Base-by-base conservation (phyloP, 2,797 vertebrate species). In the Myotis daubentonii region DNA sequence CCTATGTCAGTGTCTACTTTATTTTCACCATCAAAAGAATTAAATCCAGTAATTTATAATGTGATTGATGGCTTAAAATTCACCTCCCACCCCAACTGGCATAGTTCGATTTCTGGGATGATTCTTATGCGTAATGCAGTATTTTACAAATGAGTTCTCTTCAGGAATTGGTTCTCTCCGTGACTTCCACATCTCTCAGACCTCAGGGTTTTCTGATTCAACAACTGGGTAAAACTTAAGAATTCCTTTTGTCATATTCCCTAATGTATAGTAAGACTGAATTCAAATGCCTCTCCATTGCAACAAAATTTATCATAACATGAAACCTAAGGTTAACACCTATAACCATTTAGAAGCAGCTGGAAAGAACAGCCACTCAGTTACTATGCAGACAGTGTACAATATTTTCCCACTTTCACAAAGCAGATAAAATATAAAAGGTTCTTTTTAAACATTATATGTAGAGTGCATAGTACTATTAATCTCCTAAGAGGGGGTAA, bases 1-100 rank as follows among this genome's bases (percentile, higher is more conserved):
- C 66, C 41, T 49, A n/a, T 71, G 2, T 41, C 85, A 87, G 23
- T 88, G 4, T 72, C 28, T 84, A 38, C 49, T 81, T 84, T 89
- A 79, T 87, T 90, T 75, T 12, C 9, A 94, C 47, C 71, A 86
- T 66, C 17, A 90, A 88, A 94, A 94, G 22, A 78, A 53, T 80
- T 79, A 70, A 36, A 76, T 36, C 23, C 19, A 90, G 36, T 23
- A 90, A 44, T 68, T 80, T 80, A 62, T 68, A 76, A 71, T 60
- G 38, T 47, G 5, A 12, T n/a, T 38, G 6, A 66, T 33, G 25
- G 25, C 16, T 85, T 87, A 71, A 94, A 86, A 87, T 60, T 88
- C 30, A 89, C 25, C n/a, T 87, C 6, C 5, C 4, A 53, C 2
- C 33, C 23, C 55, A 74, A 33, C 22, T 8, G 84, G 53, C 30